Conservation (phyloP, 2,888 invertebrate genomes). For the Drepanosiphum platanoidis region DNA sequence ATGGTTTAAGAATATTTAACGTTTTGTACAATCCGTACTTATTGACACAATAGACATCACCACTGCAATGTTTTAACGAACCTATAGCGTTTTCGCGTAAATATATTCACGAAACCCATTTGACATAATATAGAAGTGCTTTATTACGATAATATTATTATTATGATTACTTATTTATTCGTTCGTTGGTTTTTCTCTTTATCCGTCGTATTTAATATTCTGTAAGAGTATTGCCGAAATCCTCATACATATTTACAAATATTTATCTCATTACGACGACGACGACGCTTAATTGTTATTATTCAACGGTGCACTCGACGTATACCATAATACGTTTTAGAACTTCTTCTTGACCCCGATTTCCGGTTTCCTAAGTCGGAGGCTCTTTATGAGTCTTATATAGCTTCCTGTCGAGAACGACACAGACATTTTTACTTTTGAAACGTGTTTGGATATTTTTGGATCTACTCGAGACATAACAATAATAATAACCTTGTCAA, state of each 20-base stretch:
- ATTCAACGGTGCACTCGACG: neutral
- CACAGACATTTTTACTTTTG: neutral
- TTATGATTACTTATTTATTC: neutral
- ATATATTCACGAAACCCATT: neutral
- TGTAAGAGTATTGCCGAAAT: neutral
- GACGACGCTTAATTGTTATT: neutral
- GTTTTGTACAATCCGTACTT: neutral
- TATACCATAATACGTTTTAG: neutral
- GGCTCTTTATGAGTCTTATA: neutral
- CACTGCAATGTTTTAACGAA: slow-evolving; percentile 7
- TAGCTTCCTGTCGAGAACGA: neutral
- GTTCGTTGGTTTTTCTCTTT: too few species aligned
- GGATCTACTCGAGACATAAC: slow-evolving; percentile 36
- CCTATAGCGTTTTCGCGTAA: neutral
- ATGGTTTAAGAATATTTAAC: neutral
- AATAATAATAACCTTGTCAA: slow-evolving; percentile 34
- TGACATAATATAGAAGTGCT: neutral
- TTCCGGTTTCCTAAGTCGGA: neutral
- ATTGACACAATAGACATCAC: neutral
- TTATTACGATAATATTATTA: slow-evolving; percentile 8
- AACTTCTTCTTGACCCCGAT: neutral
- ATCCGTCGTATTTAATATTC: slow-evolving; percentile 28
- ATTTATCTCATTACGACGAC: neutral
- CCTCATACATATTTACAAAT: neutral
- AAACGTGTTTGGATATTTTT: slow-evolving; percentile 32